These are phyloP conservation scores for Labroides dimidiatus DNA, from an alignment of 2,797 vertebrate genomes.

Conservation along the genomic window DNA sequence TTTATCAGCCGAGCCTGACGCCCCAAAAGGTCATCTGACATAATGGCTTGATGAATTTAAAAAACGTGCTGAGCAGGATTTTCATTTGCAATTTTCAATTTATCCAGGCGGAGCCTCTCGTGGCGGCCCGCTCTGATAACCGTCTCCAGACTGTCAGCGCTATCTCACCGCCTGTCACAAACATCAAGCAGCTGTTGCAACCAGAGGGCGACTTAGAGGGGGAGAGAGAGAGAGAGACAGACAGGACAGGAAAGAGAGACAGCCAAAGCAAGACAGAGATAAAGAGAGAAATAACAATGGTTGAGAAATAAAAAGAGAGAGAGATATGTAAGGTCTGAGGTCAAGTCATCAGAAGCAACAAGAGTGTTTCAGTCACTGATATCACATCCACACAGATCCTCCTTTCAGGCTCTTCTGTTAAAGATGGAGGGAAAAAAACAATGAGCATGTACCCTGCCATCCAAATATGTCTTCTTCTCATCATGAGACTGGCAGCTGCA, in stretches of 20 bases:
- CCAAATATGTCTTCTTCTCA: too few species aligned
- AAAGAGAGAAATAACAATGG: conserved; percentile 18
- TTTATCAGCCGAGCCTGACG: conserved; percentile 93
- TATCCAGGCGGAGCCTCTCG: conserved; percentile 79
- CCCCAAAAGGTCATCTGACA: conserved; percentile 99
- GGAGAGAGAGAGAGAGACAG: conserved; percentile 48
- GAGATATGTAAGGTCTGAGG: conserved; percentile 17
- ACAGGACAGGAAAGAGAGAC: conserved; percentile 26
- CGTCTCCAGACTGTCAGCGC: conserved; percentile 94
- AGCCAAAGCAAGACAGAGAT: conserved; percentile 23
- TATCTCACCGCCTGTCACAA: conserved; percentile 91
- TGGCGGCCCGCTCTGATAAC: conserved; percentile 93
- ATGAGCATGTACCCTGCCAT: too few species aligned
- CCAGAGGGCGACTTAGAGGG: conserved; percentile 57
- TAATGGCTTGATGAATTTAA: conserved; percentile 98
- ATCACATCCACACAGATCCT: background rate
- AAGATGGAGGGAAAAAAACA: background rate
- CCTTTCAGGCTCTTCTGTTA: background rate
- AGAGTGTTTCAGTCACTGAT: conserved; percentile 14
- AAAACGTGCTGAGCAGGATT: conserved; percentile 70
- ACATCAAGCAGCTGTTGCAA: conserved; percentile 92
- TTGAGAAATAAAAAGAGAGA: conserved; percentile 16
- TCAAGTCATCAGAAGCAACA: conserved; percentile 19
- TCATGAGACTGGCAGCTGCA: too few species aligned
- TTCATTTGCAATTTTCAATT: conserved; percentile 99